Base-by-base conservation (phyloP, 2,888 invertebrate species). In the Synergus itoensis region DNA sequence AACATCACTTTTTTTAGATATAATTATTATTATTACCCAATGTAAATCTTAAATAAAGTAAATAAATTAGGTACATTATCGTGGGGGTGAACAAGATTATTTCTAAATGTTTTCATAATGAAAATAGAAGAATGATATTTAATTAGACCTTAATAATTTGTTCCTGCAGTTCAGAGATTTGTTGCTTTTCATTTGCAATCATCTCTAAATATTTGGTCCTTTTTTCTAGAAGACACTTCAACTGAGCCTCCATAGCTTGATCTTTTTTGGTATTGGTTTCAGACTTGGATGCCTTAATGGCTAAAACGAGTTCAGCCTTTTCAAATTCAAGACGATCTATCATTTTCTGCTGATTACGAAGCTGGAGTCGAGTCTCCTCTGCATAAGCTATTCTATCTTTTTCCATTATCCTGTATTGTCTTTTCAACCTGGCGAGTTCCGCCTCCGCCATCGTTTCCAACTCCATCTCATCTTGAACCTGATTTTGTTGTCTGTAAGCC, bases 321-420 rank as follows among this genome's bases (percentile, higher is more conserved):
- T 96, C 96, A 28, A 92, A 91, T 84, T 94, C 94, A 53, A 96
- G 92, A 11, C 93, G 94, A 36, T 92, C 92, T 82, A 96, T 94
- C 84, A 95, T 94, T 87, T 94, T 94, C 86, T 94, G 93, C 90
- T 96, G 95, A 89, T 94, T 94, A 77, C 94, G 93, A 40, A 95
- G 92, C 82, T 95, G 94, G 8, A 95, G 94, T 86, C 95, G 95
- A 40, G 95, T 95, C 88, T 96, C 96, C 88, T 95, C 95, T 77
- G 94, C 94, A 88, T 96, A 96, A 0, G 95, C 94, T 14, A 94
- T 93, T 1, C 96, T 93, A 90, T 97, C 96, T 81, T 96, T 95
- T 91, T 97, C 97, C 96, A 97, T 97, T 85, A 97, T 96, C 21
- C 97, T 94, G 90, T 96, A 96, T 93, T 97, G 97, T 88, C 97